Evolutionary conservation across 2,888 invertebrate species (phyloP).

Genomic region (Cataglyphis albicans): DNA sequence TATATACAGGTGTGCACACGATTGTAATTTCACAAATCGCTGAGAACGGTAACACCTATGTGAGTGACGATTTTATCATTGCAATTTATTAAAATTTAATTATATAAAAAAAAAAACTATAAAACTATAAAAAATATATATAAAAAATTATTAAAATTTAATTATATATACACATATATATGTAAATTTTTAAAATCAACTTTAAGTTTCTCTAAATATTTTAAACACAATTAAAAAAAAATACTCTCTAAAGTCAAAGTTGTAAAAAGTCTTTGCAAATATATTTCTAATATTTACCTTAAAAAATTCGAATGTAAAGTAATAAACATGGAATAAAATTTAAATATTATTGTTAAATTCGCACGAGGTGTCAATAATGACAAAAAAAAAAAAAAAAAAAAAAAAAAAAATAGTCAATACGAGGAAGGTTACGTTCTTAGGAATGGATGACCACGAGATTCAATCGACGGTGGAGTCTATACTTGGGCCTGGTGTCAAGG

Average conservation of each 20-base stretch:
- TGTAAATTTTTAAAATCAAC: neutral
- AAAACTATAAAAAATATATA: neutral
- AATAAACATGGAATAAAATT: neutral
- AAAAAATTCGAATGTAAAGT: neutral
- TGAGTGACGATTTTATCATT: neutral
- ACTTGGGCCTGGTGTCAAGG: constrained; percentile 90
- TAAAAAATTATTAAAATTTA: neutral
- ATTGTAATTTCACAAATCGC: constrained; percentile 43
- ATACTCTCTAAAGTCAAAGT: neutral
- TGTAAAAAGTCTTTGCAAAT: neutral
- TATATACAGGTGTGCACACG: constrained; percentile 62
- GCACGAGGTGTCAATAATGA: constrained; percentile 71
- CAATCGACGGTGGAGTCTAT: constrained; percentile 92
- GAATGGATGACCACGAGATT: constrained; percentile 91
- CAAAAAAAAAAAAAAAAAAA: neutral
- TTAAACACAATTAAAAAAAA: neutral
- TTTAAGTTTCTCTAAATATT: neutral
- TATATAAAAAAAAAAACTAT: neutral
- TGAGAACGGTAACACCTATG: neutral
- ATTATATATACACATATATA: neutral
- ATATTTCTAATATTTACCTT: neutral
- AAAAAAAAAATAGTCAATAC: constrained; percentile 29
- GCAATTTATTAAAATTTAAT: too few species aligned
- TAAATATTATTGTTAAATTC: constrained; percentile 57
- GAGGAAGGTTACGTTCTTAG: constrained; percentile 67